Conservation (phyloP, 1,140 invertebrate species). For the Thaumetopoea pityocampa region DNA sequence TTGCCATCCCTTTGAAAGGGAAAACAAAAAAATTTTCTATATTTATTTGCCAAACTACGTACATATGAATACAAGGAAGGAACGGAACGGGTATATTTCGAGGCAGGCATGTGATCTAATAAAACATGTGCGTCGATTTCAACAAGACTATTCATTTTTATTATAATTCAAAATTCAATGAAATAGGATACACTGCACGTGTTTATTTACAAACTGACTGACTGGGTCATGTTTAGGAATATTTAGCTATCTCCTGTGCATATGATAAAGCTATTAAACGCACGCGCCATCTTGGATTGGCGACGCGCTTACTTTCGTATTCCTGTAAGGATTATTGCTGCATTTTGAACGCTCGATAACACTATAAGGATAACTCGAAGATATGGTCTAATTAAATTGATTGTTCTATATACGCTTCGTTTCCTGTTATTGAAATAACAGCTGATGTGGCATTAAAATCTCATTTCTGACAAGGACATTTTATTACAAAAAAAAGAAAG, state of each 20-base stretch:
- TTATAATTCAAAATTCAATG: conserved; percentile 70
- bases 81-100: neutral
- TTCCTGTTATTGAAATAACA: conserved; percentile 44
- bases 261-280: too few species aligned
- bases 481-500: too few species aligned
- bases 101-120: conserved; percentile 22
- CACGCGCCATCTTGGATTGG: conserved; percentile 26
- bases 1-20: too few species aligned
- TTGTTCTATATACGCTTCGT: conserved; percentile 46
- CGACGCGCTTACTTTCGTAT: too few species aligned
- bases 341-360: conserved; percentile 39
- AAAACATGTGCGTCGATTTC: conserved; percentile 47
- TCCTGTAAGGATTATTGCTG: conserved; percentile 34
- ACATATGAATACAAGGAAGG: conserved; percentile 7
- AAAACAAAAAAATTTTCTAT: too few species aligned
- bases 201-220: conserved; percentile 69
- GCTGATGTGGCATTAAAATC: conserved; percentile 42
- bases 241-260: too few species aligned
- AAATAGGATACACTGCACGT: conserved; percentile 57
- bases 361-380: conserved; percentile 38
- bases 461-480: too few species aligned
- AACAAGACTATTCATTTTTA: conserved; percentile 69
- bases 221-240: conserved; percentile 26
- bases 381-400: conserved; percentile 38
- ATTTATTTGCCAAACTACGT: too few species aligned